phyloP scores from a whole-genome alignment of 2,888 invertebrate genomes.

The Megamerina dolium region DNA sequence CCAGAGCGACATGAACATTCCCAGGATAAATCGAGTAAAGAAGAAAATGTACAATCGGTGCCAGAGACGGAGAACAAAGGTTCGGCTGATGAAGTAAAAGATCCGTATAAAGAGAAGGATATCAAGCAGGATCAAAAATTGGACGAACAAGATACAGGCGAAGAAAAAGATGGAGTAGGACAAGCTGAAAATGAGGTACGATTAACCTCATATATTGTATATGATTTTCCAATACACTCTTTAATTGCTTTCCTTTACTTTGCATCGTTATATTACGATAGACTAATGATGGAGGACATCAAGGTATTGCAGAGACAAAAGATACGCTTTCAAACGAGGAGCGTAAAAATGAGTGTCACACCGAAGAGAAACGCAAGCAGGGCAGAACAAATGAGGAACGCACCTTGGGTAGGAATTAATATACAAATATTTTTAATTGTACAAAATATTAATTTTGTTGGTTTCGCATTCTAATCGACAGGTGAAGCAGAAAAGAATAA shows the following conservation, averaged over 20 bases:
- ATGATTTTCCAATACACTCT: too few relatives aligned
- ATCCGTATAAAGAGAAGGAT: slow-evolving; percentile 46
- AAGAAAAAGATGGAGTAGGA: slow-evolving; percentile 61
- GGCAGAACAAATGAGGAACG: slow-evolving; percentile 70
- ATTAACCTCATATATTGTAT: neutral
- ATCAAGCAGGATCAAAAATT: slow-evolving; percentile 50
- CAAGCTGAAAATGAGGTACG: slow-evolving; percentile 63
- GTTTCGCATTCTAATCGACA: slow-evolving; percentile 11
- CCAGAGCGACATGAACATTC: slow-evolving; percentile 41
- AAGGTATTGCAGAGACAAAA: slow-evolving; percentile 52
- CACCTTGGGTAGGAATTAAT: slow-evolving; percentile 51
- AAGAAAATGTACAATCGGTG: slow-evolving; percentile 46
- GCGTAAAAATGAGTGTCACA: slow-evolving; percentile 43
- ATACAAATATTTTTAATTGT: neutral
- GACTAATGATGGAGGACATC: slow-evolving; percentile 59
- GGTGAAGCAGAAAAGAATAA: slow-evolving; percentile 45
- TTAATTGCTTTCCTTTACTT: too few relatives aligned
- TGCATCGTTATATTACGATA: too few relatives aligned
- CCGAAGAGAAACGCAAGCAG: slow-evolving; percentile 61
- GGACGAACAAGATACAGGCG: slow-evolving; percentile 53
- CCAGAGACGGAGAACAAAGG: slow-evolving; percentile 42
- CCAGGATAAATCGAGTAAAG: slow-evolving; percentile 44
- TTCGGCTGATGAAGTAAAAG: slow-evolving; percentile 44
- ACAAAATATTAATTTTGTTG: neutral
- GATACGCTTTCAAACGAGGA: slow-evolving; percentile 47